Evolutionary conservation across 2,797 vertebrate species (phyloP), one percentile per base, ranked within the genome.

Genomic region (Toxotes lorentzi): DNA sequence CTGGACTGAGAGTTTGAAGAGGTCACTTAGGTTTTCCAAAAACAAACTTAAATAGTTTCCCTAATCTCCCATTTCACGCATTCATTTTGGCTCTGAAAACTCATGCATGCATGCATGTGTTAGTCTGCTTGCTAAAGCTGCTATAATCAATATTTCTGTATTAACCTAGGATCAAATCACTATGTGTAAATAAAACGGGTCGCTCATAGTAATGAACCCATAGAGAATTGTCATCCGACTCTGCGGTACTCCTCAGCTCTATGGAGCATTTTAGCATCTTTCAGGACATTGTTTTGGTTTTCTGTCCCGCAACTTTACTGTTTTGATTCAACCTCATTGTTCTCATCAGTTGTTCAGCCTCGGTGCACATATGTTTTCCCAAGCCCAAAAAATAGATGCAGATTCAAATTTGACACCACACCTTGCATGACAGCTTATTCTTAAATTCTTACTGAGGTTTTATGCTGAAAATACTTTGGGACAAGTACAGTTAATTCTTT

Each of bases 1-100:
- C 86, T 90, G 88, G 86, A 94, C 43, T 16, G 61, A 57, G 69
- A 70, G 73, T 84, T 79, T 79, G 63, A 82, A 72, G 72, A 84
- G 83, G 84, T 90, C 81, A 79, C 70, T 81, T 63, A n/a, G 35
- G 9, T 34, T 34, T 65, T 76, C 68, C 66, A 70, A 84, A 89
- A 85, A 82, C 60, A 88, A 84, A 83, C 82, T 43, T 38, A 16
- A 72, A 45, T 13, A 41, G 13, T 70, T 65, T 67, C 59, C 40
- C 40, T 41, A 12, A 53, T 62, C 61, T 84, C 38, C 14, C 2
- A 2, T 66, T 74, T 72, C 19, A 14, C 35, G 56, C 4, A 16
- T 13, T 59, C 35, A 61, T 59, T 63, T 61, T 62, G 51, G 27
- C 69, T 24, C 54, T 66, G 48, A 65, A 73, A 79, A 43, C 38